Base-by-base conservation (phyloP, 2,797 vertebrate genomes). In the Columba guinea region DNA sequence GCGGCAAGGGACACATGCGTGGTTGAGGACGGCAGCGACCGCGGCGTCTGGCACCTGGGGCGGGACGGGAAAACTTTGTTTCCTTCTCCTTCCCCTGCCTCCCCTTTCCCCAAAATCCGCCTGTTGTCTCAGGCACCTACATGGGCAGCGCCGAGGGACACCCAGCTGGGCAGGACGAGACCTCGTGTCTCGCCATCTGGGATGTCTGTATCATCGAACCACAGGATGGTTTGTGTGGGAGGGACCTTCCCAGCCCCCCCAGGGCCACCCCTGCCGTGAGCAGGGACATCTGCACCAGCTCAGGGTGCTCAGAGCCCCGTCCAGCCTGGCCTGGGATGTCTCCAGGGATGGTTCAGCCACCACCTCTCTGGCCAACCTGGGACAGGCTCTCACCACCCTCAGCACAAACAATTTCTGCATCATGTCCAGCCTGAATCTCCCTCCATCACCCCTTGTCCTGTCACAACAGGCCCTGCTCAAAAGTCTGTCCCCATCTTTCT, bases 1-100 rank as follows among this genome's bases (percentile, higher is more conserved):
- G 98, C 97, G 76, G 97, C 93, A 86, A 99, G 95, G n/a, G 98
- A 97, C 74, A 97, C 98, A 67, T 98, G 98, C 32, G 99, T 98
- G 59, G 98, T 93, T 19, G 99, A 98, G n/a, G 98, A 97, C 0
- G 98, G 93, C 88, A 98, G 97, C 71, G 97, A 94, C 63, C 98
- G 97, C 11, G 98, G 97, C 52, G 97, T 97, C 97, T 98, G 98
- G 97, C 98, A 99, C 99, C 99, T 99, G 98, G 15, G 22, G 10
- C 28, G 20, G 28, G 64, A 65, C 18, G 14, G 46, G 18, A 37
- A 48, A 41, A 30, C 1, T 13, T 13, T 17, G 12, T 30, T 34
- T 44, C 49, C 12, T 13, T 13, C 32, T 5, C 27, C 68, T 69
- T 21, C 19, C 10, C 13, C 13, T 13, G 13, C 35, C 30, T 26